Evolutionary conservation across 2,888 invertebrate genomes (phyloP).

Genomic region (Sinopyrophorus schimmeli): DNA sequence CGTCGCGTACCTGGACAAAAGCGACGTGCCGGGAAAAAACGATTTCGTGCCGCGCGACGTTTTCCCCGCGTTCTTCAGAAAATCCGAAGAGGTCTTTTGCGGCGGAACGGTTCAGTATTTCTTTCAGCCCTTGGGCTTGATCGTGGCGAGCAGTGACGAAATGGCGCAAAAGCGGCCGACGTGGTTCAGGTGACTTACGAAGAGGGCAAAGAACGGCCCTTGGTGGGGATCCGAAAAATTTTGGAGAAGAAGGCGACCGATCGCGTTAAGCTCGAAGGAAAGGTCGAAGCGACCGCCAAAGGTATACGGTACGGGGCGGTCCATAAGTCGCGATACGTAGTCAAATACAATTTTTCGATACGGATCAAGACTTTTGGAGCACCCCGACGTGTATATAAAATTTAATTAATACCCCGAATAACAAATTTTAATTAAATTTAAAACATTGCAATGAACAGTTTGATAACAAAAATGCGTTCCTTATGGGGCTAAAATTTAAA

Average conservation of each 20-base stretch:
- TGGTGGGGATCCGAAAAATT: slow-evolving; percentile 57
- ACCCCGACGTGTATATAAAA: too few relatives aligned
- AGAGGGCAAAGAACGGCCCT: slow-evolving; percentile 51
- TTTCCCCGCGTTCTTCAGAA: slow-evolving; percentile 8
- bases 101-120: slow-evolving; percentile 61
- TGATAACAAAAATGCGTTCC: too few relatives aligned
- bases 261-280: slow-evolving; percentile 50
- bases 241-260: slow-evolving; percentile 54
- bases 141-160: slow-evolving; percentile 65
- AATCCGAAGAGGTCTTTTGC: slow-evolving; percentile 56
- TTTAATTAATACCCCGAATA: too few relatives aligned
- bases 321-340: too few relatives aligned
- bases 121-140: slow-evolving; percentile 73
- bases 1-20: slow-evolving; percentile 63
- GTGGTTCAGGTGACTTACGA: slow-evolving; percentile 62
- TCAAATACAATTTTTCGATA: too few relatives aligned
- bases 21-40: slow-evolving; percentile 72
- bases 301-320: too few relatives aligned
- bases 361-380: too few relatives aligned
- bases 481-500: too few relatives aligned
- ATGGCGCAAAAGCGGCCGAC: slow-evolving; percentile 62
- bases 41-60: slow-evolving; percentile 55
- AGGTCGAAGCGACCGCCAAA: slow-evolving; percentile 46
- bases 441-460: not conserved
- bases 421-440: not conserved